phyloP scores from a whole-genome alignment of 2,888 invertebrate species.

The Villa cingulata region DNA sequence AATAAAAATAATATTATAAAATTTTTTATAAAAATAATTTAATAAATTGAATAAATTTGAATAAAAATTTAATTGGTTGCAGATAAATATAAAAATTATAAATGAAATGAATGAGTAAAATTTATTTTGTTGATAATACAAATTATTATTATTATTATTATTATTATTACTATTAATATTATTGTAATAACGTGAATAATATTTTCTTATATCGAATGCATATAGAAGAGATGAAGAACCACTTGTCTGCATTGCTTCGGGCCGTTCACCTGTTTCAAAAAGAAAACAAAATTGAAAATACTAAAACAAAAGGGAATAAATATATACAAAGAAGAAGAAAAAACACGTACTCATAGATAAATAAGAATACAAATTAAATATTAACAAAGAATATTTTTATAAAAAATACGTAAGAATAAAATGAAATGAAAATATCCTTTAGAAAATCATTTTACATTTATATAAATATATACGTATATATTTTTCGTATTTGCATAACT shows the following conservation, averaged over 20 bases:
- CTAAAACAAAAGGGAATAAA: neutral
- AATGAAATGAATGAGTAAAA: neutral
- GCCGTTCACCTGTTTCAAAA: slow-evolving; percentile 51
- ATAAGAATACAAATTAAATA: neutral
- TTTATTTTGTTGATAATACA: too few species aligned
- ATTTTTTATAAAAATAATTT: neutral
- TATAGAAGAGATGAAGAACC: slow-evolving; percentile 40
- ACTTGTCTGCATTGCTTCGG: slow-evolving; percentile 68
- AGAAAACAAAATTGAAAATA: slow-evolving; percentile 23
- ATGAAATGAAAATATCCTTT: too few species aligned
- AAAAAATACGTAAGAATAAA: too few species aligned
- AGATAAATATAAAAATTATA: neutral
- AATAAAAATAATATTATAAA: neutral
- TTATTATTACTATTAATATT: too few species aligned
- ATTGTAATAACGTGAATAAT: too few species aligned
- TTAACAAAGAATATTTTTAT: too few species aligned
- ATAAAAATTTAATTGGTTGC: neutral
- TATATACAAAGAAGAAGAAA: neutral
- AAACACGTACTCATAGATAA: neutral
- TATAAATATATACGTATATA: too few species aligned
- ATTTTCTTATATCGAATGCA: too few species aligned
- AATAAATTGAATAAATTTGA: too few species aligned
- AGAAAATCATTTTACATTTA: too few species aligned
- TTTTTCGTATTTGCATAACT: too few species aligned
- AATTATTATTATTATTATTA: too few species aligned